Percentiles rank a stretch among this genome's conserved stretches.
phyloP scores from a whole-genome alignment of 2,888 invertebrate species.

The Troides helena region DNA sequence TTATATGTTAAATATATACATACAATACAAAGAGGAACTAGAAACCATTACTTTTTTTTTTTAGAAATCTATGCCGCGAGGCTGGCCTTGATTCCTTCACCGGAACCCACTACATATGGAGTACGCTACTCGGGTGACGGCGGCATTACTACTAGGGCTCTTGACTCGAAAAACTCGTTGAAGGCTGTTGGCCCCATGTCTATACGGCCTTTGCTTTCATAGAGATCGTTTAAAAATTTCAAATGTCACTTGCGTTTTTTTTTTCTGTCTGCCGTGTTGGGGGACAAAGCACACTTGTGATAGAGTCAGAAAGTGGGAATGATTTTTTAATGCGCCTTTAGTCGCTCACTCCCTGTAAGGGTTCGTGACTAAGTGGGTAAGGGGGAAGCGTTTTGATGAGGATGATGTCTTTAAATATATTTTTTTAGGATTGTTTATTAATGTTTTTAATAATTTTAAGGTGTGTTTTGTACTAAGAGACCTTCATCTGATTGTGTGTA shows the following conservation, averaged over 20 bases:
- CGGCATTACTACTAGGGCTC: conserved; percentile 20
- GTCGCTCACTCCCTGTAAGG: not conserved
- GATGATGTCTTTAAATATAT: not conserved
- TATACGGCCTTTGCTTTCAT: conserved; percentile 12
- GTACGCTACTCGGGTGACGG: conserved; percentile 19
- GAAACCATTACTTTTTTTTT: conserved; percentile 27
- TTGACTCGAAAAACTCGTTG: conserved; percentile 22
- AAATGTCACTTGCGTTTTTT: conserved; percentile 24
- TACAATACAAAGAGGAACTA: conserved; percentile 5
- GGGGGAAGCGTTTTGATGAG: not conserved
- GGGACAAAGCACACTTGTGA: conserved; percentile 21
- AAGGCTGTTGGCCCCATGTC: conserved; percentile 15
- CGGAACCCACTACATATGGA: conserved; percentile 28
- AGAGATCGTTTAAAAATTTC: conserved; percentile 16
- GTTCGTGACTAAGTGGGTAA: conserved; percentile 1
- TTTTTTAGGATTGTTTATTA: too few species aligned
- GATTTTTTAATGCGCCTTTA: conserved; percentile 22
- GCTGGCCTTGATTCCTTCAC: conserved; percentile 24
- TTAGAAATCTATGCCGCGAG: conserved; percentile 28
- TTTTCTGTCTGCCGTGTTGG: conserved; percentile 7
- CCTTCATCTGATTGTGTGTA: too few species aligned
- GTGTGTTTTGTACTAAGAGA: too few species aligned
- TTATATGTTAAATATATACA: too few species aligned
- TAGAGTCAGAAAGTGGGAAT: conserved; percentile 23
- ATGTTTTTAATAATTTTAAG: too few species aligned